Base-by-base conservation (phyloP, 1,140 invertebrate species). In the Zaprionus ghesquierei region DNA sequence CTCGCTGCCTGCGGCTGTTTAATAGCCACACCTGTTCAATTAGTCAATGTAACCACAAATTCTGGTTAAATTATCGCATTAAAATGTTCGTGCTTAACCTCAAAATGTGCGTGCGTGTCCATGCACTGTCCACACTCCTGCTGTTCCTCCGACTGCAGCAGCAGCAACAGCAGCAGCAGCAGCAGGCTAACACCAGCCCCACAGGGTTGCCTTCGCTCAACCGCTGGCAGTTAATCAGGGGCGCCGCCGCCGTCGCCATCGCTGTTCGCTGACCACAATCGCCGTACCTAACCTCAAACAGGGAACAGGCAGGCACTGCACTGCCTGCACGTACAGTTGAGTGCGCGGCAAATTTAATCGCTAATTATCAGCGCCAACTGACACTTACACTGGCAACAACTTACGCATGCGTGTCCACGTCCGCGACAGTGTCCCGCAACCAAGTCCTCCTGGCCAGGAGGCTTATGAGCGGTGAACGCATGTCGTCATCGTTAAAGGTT, bases 31-130 rank as follows among this genome's bases (percentile, higher is more conserved):
- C 90, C 90, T 91, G 90, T 91, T 91, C 90, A 91, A 91, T 91
- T 91, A 91, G 90, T 90, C 90, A 91, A 91, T 91, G 86, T 89
- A 80, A 91, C 90, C 90, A 78, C 90, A 91, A 91, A 77, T 91
- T 84, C 90, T 90, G 90, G 90, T 91, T 89, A 91, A 91, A 91
- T 91, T 91, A 91, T 91, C 82, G 90, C 90, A 91, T 91, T 91
- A 91, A 91, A 91, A 91, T 91, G 84, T 91, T 90, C 90, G 90
- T 91, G 84, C 85, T 75, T 89, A 87, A 87, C 89, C 81, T 75
- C 85, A 79, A 75, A 86, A 77, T 89, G 81, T 90, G 79, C 85
- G 84, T 89, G 84, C 84, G 68, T 86, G 79, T 81, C 66, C 54
- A 53, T n/a, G 59, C 38, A 46, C 53, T 61, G n/a, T 49, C 41